These are phyloP conservation scores for Pandion haliaetus DNA, from an alignment of 2,113 vertebrate species.

Conservation along the genomic window DNA sequence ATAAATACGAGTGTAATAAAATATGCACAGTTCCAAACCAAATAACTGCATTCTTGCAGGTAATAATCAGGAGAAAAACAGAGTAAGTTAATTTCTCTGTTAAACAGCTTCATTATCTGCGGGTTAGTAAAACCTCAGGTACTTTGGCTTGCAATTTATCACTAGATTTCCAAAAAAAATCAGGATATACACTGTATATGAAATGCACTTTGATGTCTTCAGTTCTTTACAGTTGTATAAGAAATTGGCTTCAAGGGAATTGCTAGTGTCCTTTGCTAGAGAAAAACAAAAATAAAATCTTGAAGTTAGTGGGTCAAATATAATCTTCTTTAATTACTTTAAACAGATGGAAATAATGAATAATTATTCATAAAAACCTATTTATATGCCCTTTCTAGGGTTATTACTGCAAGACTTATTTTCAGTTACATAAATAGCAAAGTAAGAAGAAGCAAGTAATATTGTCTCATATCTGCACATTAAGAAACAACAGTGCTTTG, in stretches of 20 bases:
- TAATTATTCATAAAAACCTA: conserved; percentile 6
- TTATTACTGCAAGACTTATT: not conserved
- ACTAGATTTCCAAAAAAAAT: not conserved
- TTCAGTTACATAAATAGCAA: not conserved
- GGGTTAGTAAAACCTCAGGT: not conserved
- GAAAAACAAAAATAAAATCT: conserved; percentile 6
- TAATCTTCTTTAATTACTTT: not conserved
- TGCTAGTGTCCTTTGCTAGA: not conserved
- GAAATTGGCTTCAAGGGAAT: conserved; percentile 8
- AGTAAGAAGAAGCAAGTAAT: not conserved
- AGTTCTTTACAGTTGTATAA: not conserved
- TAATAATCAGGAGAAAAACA: not conserved
- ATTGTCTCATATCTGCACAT: not conserved
- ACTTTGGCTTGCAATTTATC: not conserved
- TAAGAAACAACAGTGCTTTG: not conserved
- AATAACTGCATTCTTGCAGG: not conserved
- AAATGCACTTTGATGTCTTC: not conserved
- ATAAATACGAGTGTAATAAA: not conserved
- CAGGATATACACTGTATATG: not conserved
- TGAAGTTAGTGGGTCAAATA: conserved; percentile 22
- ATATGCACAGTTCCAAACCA: not conserved
- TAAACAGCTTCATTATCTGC: not conserved
- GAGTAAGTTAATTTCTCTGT: not conserved
- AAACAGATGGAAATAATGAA: not conserved
- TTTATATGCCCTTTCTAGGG: not conserved